A percentile compares a stretch with the other conserved stretches of the same genome.
Conservation (phyloP, 2,888 invertebrate genomes). For the Tuberolachnus salignus region DNA sequence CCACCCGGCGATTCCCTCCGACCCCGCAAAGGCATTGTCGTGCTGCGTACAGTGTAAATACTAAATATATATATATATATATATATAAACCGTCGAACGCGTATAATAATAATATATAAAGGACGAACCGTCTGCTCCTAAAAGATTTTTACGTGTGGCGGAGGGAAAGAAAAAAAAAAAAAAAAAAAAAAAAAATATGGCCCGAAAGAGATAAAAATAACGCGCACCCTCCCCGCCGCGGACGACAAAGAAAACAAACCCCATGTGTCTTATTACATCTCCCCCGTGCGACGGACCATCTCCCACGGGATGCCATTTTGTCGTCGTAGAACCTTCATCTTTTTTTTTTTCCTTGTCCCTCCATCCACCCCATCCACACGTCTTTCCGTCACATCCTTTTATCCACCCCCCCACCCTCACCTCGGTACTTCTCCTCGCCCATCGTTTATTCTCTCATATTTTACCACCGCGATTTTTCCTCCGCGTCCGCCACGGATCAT, state of each 20-base stretch:
- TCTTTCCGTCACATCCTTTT: neutral
- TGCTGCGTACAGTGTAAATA: too few relatives aligned
- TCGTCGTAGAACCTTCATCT: constrained; percentile 59
- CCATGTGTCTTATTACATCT: constrained; percentile 58
- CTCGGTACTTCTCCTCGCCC: too few relatives aligned
- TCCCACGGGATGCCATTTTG: constrained; percentile 61
- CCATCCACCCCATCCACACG: constrained; percentile 51
- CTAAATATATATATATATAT: too few relatives aligned
- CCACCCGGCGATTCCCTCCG: too few relatives aligned
- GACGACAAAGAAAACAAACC: constrained; percentile 56
- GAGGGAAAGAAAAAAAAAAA: constrained; percentile 18
- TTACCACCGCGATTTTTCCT: constrained; percentile 22
- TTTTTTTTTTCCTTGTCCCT: constrained; percentile 27
- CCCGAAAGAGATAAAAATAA: constrained; percentile 53
- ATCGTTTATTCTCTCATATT: neutral
- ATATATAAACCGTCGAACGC: neutral
- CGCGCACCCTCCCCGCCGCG: constrained; percentile 23
- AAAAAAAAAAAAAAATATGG: constrained; percentile 55
- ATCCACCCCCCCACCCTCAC: neutral
- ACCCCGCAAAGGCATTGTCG: too few relatives aligned
- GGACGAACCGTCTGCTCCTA: constrained; percentile 40
- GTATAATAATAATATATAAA: constrained; percentile 34
- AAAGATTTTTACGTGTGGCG: constrained; percentile 46
- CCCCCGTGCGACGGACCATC: constrained; percentile 57
- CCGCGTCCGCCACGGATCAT: neutral